Percentiles rank a stretch among this genome's conserved stretches.
Evolutionary conservation across 2,888 invertebrate species (phyloP).

Genomic region (Lasioglossum marginatum): DNA sequence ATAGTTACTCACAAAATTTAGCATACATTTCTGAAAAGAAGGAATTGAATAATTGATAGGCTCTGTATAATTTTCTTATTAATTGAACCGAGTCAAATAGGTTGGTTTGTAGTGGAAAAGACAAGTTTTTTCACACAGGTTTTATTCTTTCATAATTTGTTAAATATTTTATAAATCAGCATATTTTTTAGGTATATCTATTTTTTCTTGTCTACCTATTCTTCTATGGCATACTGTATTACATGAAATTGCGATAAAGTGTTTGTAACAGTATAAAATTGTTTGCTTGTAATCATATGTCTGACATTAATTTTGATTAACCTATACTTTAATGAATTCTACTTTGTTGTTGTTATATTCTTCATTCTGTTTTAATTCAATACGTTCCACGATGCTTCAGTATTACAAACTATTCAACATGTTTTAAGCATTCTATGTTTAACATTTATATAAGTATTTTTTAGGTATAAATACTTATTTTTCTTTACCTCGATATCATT

Average conservation of each 20-base stretch:
- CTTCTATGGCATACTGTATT: slow-evolving; percentile 2
- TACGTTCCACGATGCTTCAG: neutral
- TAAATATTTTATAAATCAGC: slow-evolving; percentile 4
- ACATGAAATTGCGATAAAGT: neutral
- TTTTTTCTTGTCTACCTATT: neutral
- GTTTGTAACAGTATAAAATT: neutral
- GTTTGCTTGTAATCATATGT: neutral
- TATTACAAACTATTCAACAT: neutral
- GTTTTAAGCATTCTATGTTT: neutral
- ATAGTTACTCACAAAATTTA: slow-evolving; percentile 19
- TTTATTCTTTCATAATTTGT: slow-evolving; percentile 4
- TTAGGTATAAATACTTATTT: neutral
- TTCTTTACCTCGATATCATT: neutral
- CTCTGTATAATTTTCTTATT: neutral
- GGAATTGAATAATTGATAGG: neutral
- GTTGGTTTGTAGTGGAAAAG: neutral
- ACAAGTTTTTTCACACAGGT: slow-evolving; percentile 8
- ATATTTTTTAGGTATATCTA: neutral
- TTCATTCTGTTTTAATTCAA: neutral
- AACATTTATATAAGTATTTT: neutral
- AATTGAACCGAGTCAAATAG: neutral
- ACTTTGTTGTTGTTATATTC: neutral
- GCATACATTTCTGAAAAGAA: slow-evolving; percentile 8
- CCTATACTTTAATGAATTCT: neutral
- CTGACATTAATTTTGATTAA: slow-evolving; percentile 4